Conservation (phyloP, 1,140 invertebrate genomes). For the Cherax destructor region DNA sequence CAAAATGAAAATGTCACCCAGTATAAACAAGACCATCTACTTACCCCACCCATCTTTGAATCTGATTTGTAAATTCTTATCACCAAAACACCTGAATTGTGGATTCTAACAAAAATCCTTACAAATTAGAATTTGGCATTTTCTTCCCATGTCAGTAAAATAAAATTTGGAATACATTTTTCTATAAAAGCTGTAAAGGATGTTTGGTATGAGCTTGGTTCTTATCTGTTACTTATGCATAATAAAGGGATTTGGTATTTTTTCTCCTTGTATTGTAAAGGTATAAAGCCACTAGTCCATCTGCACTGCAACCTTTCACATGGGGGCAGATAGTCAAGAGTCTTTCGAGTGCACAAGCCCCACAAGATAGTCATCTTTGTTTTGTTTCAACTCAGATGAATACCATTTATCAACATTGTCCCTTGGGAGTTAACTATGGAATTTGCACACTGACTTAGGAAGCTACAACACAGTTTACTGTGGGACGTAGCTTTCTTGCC, state of each 20-base stretch:
- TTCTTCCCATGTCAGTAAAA: neutral
- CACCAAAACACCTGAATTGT: neutral
- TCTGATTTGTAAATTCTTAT: neutral
- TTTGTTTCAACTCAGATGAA: constrained; percentile 30
- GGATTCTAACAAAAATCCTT: constrained; percentile 19
- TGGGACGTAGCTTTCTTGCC: constrained; percentile 37
- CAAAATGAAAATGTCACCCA: constrained; percentile 3
- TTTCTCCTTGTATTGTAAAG: constrained; percentile 29
- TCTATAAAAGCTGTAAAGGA: constrained; percentile 21
- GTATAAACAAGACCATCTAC: constrained; percentile 12
- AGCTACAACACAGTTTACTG: constrained; percentile 29
- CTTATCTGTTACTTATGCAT: constrained; percentile 19
- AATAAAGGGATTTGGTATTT: constrained; percentile 18
- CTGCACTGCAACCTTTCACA: constrained; percentile 23
- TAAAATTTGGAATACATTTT: neutral
- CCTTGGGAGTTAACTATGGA: constrained; percentile 6
- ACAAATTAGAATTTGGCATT: neutral
- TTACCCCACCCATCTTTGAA: neutral
- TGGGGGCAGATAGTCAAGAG: neutral
- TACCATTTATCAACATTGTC: constrained; percentile 26
- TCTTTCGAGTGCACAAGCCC: constrained; percentile 4
- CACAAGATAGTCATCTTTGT: constrained; percentile 20
- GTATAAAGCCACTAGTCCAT: constrained; percentile 36
- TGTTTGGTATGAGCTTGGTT: constrained; percentile 25
- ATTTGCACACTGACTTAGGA: constrained; percentile 22